A percentile compares a stretch with the other conserved stretches of the same genome.
phyloP scores from a whole-genome alignment of 2,888 invertebrate species.

The Prosapia bicincta region DNA sequence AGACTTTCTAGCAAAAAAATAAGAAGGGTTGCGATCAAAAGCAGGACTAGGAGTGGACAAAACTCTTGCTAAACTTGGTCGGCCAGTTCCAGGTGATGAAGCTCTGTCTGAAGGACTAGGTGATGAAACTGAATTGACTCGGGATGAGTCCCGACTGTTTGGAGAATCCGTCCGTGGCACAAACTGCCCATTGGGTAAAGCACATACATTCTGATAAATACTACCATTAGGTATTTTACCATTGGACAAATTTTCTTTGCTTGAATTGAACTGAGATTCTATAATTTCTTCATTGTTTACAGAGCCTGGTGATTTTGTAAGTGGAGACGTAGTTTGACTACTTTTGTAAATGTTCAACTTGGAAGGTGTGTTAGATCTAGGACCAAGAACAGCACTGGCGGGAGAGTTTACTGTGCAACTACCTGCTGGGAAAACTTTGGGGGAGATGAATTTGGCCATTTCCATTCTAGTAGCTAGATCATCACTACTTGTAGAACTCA shows the following conservation, averaged over 20 bases:
- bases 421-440: constrained; percentile 79
- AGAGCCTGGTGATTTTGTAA: constrained; percentile 11
- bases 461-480: constrained; percentile 41
- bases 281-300: constrained; percentile 15
- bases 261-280: constrained; percentile 18
- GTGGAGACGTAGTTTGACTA: background rate
- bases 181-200: constrained; percentile 25
- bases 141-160: background rate
- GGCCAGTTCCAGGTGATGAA: background rate
- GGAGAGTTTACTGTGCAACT: constrained; percentile 76
- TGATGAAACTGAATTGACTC: constrained; percentile 10
- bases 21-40: constrained; percentile 51
- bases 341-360: constrained; percentile 7
- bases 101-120: constrained; percentile 6
- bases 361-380: background rate
- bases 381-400: constrained; percentile 73
- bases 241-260: background rate
- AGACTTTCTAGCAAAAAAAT: constrained; percentile 29
- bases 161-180: constrained; percentile 14
- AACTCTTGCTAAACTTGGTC: background rate
- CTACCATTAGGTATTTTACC: constrained; percentile 13
- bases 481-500: constrained; percentile 52
- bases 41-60: constrained; percentile 50
- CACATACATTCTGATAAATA: constrained; percentile 26
- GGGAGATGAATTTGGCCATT: constrained; percentile 52